Evolutionary conservation across 1,140 invertebrate genomes (phyloP), one percentile per base, ranked within the genome.

Genomic region (Apis dorsata): DNA sequence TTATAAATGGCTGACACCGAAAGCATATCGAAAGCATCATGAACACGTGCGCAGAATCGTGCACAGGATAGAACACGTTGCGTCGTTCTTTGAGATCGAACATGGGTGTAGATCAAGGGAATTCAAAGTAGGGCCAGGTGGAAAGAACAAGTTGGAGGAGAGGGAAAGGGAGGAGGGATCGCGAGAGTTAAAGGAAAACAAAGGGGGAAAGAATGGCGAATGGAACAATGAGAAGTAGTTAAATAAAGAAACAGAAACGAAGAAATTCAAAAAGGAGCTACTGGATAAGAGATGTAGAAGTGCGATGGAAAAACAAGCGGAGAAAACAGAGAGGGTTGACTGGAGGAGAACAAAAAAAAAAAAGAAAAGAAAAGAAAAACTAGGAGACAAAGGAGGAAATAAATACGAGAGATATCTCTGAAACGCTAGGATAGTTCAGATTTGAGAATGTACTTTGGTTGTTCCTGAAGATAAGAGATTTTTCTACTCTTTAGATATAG

Each of bases 41-140:
- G 28, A 12, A 53, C 59, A n/a, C n/a, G n/a, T 65, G 53, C 34
- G 13, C 63, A 7, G 9, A 49, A 13, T 24, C 7, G 5, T 68
- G 49, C 44, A 21, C 19, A n/a, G n/a, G 17, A 15, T 70, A 55
- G 86, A 90, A 88, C 34, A 44, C 81, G 81, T 85, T 89, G 76
- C 74, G 65, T 77, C 79, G 85, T 79, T 90, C 89, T 91, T 91
- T 90, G 90, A 90, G 90, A 90, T 86, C 81, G 85, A 90, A 89
- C 86, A 88, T 85, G 81, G 82, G 78, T 77, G 77, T 68, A 49
- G 55, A 76, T 76, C 79, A 77, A 76, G 28, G 24, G 24, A 28
- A 28, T 69, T 53, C 24, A 49, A 69, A 34, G 44, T 10, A 9
- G 12, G 24, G 13, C 12, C 15, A 21, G 21, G 13, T 34, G 13